These are phyloP conservation scores for Sorex fumeus DNA, from an alignment of 2,113 vertebrate species.

Conservation along the genomic window DNA sequence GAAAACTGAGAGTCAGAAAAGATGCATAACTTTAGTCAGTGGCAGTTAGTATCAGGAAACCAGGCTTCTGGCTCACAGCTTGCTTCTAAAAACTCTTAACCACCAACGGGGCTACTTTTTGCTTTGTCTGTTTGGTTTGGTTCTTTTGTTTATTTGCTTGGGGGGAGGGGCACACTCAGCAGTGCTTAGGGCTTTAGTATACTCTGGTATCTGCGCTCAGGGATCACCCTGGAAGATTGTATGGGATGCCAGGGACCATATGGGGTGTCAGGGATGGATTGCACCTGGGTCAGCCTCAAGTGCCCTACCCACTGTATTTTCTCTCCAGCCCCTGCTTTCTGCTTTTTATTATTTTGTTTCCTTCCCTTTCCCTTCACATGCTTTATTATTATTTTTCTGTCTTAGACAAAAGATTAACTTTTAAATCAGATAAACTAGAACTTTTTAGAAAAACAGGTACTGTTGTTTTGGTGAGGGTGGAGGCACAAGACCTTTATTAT, in stretches of 20 bases:
- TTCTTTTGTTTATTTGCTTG: too few species aligned
- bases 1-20: slow-evolving; percentile 15
- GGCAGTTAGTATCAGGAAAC: neutral
- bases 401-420: neutral
- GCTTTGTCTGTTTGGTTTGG: neutral
- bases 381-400: too few species aligned
- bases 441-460: neutral
- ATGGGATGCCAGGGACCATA: too few species aligned
- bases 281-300: too few species aligned
- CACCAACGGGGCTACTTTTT: neutral
- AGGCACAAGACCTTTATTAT: neutral
- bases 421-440: neutral
- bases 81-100: neutral
- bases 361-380: neutral
- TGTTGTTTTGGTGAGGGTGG: neutral
- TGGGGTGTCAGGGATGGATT: too few species aligned
- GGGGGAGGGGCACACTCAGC: too few species aligned
- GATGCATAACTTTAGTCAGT: slow-evolving; percentile 38
- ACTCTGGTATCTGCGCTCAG: too few species aligned
- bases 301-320: too few species aligned
- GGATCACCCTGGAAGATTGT: too few species aligned
- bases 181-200: too few species aligned
- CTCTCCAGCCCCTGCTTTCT: neutral
- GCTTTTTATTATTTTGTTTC: neutral
- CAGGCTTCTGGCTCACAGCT: neutral